Percentiles rank a stretch among this genome's conserved stretches.
Conservation (phyloP, 2,113 vertebrate genomes). For the Oenanthe melanoleuca region DNA sequence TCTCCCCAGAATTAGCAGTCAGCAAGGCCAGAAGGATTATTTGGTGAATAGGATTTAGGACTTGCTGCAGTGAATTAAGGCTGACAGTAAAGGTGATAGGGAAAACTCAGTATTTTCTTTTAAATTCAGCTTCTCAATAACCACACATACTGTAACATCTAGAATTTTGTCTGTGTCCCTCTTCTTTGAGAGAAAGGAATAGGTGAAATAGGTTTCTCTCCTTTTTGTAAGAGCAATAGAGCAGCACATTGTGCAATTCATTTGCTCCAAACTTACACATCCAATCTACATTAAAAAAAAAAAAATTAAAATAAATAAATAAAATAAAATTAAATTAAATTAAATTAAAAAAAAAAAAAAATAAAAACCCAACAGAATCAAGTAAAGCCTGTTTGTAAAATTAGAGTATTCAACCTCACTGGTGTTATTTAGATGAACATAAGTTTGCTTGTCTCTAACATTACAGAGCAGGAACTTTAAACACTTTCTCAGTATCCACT, state of each 20-base stretch:
- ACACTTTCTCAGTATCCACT: neutral
- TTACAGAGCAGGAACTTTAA: neutral
- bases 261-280: neutral
- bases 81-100: neutral
- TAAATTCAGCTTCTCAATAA: neutral
- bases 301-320: neutral
- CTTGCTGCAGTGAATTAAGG: neutral
- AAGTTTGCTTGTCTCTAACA: neutral
- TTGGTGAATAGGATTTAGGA: neutral
- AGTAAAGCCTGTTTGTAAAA: neutral
- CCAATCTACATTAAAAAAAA: neutral
- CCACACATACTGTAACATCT: neutral
- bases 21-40: neutral
- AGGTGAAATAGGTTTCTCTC: neutral
- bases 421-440: neutral
- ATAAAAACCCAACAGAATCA: fast-evolving
- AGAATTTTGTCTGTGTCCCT: neutral
- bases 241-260: neutral
- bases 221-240: neutral
- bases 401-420: neutral
- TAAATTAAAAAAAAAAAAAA: neutral
- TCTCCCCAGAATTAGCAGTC: neutral
- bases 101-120: neutral
- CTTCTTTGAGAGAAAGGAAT: neutral
- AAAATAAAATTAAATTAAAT: no score